phyloP scores from a whole-genome alignment of 2,888 invertebrate species.

The Laspeyria flexula region DNA sequence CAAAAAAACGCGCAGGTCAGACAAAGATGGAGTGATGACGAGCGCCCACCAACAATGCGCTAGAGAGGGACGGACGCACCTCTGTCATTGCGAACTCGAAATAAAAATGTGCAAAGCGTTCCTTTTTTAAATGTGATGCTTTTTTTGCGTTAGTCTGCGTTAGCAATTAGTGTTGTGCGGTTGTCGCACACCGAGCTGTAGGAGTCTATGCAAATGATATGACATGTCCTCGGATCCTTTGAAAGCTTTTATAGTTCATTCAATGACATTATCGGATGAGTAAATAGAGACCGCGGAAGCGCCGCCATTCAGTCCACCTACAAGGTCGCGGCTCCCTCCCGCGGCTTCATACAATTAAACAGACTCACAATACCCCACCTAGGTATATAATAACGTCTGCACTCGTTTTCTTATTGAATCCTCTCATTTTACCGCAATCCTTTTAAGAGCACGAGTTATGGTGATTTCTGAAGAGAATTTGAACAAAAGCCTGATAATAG shows the following conservation, averaged over 20 bases:
- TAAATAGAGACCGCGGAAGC: conserved; percentile 67
- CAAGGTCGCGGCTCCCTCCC: conserved; percentile 63
- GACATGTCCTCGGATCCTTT: conserved; percentile 47
- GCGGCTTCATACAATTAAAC: conserved; percentile 54
- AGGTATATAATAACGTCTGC: conserved; percentile 45
- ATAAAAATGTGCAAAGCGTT: conserved; percentile 84
- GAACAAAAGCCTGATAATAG: conserved; percentile 66
- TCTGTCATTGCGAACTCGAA: conserved; percentile 79
- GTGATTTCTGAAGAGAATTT: conserved; percentile 60
- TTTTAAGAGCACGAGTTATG: conserved; percentile 69
- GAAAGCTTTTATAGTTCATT: conserved; percentile 67
- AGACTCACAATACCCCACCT: conserved; percentile 33
- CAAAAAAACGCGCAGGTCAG: conserved; percentile 80
- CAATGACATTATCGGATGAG: conserved; percentile 54
- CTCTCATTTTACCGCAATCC: conserved; percentile 67
- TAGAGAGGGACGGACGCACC: conserved; percentile 76
- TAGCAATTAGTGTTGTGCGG: conserved; percentile 85
- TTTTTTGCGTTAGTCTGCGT: conserved; percentile 85
- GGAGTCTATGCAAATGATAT: conserved; percentile 76
- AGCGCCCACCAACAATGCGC: conserved; percentile 75
- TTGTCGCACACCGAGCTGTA: conserved; percentile 74
- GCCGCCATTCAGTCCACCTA: conserved; percentile 52
- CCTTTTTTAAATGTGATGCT: conserved; percentile 84
- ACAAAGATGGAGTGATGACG: conserved; percentile 86
- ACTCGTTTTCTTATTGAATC: conserved; percentile 58